Evolutionary conservation across 2,888 invertebrate genomes (phyloP).

Genomic region (Folsomia candida): DNA sequence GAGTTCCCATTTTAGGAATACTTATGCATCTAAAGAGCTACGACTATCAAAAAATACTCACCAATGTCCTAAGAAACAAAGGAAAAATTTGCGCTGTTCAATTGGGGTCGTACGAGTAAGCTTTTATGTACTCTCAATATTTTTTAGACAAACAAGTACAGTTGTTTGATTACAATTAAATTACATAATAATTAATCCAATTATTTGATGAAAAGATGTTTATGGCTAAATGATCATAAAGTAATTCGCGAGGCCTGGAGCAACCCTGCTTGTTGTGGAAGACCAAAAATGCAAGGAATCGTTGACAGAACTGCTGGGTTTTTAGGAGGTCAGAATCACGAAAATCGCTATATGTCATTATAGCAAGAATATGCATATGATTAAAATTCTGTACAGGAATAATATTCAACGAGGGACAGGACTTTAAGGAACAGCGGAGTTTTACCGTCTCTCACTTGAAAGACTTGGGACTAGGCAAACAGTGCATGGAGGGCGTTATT

Average conservation of each 20-base stretch:
- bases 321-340: constrained; percentile 22
- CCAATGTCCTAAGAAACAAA: constrained; percentile 11
- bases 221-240: constrained; percentile 35
- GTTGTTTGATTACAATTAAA: no score
- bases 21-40: constrained; percentile 20
- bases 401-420: constrained; percentile 38
- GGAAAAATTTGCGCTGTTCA: constrained; percentile 30
- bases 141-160: no score
- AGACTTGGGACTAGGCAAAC: constrained; percentile 27
- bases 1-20: constrained; percentile 32
- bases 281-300: constrained; percentile 29
- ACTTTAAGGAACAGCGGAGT: constrained; percentile 30
- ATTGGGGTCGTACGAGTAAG: constrained; percentile 36
- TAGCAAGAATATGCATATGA: neutral
- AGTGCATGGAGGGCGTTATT: constrained; percentile 30
- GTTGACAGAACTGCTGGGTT: constrained; percentile 25
- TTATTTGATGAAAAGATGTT: constrained; percentile 11
- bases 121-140: no score
- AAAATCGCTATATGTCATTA: neutral
- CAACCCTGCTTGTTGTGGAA: constrained; percentile 28
- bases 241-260: constrained; percentile 34
- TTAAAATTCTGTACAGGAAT: constrained; percentile 22
- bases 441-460: constrained; percentile 24
- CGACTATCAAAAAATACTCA: constrained; percentile 16
- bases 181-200: neutral